Evolutionary conservation across 1,140 invertebrate genomes (phyloP).

Genomic region (Latrodectus geometricus): DNA sequence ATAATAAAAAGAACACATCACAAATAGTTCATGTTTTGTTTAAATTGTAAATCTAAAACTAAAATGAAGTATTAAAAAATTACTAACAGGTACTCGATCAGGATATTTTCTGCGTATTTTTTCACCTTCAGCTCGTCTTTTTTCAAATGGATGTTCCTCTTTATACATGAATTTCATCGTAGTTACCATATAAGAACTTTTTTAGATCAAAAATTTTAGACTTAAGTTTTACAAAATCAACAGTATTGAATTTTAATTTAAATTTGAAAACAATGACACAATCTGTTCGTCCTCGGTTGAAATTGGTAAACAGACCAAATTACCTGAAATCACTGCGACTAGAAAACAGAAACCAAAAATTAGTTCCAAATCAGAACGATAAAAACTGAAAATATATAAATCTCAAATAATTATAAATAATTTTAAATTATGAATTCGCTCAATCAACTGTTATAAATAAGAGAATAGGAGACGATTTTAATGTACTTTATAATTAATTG

Average conservation of each 20-base stretch:
- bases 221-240: no score
- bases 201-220: background rate
- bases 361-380: background rate
- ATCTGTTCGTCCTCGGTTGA: no score
- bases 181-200: conserved; percentile 4
- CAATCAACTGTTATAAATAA: no score
- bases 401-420: no score
- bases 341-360: conserved; percentile 14
- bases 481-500: conserved; percentile 1
- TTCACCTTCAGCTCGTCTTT: conserved; percentile 96
- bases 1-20: background rate
- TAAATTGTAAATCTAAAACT: background rate
- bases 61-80: background rate
- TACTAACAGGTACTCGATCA: conserved; percentile 93
- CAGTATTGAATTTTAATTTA: no score
- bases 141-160: conserved; percentile 99
- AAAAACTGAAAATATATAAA: no score
- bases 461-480: background rate
- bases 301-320: background rate
- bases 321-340: background rate
- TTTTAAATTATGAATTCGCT: no score
- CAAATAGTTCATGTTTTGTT: background rate
- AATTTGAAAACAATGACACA: no score
- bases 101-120: conserved; percentile 99
- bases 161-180: conserved; percentile 99